A percentile compares a stretch with the other conserved stretches of the same genome.
Conservation (phyloP, 2,888 invertebrate genomes). For the Horisme vitalbata region DNA sequence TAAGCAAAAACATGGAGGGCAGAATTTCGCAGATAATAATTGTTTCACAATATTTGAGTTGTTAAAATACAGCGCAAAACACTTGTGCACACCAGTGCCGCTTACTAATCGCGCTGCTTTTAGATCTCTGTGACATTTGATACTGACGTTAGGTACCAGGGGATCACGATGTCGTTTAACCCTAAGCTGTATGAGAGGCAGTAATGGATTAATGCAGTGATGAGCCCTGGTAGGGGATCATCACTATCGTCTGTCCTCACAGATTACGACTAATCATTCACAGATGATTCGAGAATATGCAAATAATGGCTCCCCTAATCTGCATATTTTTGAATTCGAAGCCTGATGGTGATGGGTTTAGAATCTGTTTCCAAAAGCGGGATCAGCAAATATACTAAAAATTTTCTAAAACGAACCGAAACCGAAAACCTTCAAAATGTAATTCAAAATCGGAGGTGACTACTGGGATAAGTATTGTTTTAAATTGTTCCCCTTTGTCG, state of each 20-base stretch:
- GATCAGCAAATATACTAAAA: too few species aligned
- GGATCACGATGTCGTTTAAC: conserved; percentile 69
- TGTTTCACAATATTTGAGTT: too few species aligned
- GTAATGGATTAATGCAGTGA: conserved; percentile 62
- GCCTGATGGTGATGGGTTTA: not conserved
- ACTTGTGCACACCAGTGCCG: conserved; percentile 28
- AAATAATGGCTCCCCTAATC: conserved; percentile 4
- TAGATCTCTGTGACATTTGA: conserved; percentile 71
- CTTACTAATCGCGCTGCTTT: conserved; percentile 59
- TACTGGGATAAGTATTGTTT: too few species aligned
- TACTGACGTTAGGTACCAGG: conserved; percentile 58
- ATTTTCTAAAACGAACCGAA: too few species aligned
- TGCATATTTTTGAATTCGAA: conserved; percentile 5
- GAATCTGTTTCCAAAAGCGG: too few species aligned
- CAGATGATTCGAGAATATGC: conserved; percentile 9
- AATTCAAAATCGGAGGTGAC: too few species aligned
- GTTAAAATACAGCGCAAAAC: not conserved
- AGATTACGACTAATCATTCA: conserved; percentile 12
- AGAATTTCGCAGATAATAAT: too few species aligned
- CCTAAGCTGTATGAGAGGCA: conserved; percentile 67
- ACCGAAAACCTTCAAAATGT: too few species aligned
- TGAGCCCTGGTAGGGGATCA: conserved; percentile 16
- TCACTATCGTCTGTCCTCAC: conserved; percentile 5
- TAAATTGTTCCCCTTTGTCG: too few species aligned
- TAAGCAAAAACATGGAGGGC: too few species aligned